Evolutionary conservation across 2,113 vertebrate species (phyloP).

Genomic region (Morone chrysops): DNA sequence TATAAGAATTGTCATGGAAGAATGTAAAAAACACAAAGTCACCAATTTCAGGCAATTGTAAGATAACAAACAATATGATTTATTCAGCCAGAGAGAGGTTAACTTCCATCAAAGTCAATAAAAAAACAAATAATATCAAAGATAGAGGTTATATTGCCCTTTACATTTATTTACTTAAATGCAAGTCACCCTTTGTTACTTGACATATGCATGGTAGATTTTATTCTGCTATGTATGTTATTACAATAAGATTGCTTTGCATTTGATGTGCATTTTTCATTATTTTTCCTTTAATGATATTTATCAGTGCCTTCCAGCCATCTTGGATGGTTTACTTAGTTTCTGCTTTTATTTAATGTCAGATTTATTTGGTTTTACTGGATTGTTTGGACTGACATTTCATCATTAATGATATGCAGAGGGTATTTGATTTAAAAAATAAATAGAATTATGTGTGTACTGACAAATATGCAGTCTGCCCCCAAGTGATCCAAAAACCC

Average conservation of each 20-base stretch:
- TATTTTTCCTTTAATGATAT: not conserved
- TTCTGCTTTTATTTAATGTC: not conserved
- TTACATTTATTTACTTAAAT: not conserved
- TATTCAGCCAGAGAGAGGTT: not conserved
- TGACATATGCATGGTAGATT: not conserved
- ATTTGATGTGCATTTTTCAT: not conserved
- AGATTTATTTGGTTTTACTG: constrained; percentile 4
- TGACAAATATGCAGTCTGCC: not conserved
- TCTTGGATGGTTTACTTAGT: not conserved
- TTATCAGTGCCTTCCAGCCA: not conserved
- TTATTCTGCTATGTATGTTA: not conserved
- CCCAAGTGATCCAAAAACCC: not conserved
- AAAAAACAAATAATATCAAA: not conserved
- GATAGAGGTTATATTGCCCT: too few species aligned
- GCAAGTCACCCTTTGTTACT: not conserved
- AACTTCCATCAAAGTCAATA: not conserved
- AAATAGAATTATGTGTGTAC: not conserved
- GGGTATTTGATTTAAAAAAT: too few species aligned
- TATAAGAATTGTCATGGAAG: too few species aligned
- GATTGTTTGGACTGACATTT: not conserved
- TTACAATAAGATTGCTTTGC: not conserved
- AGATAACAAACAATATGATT: not conserved
- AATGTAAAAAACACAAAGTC: too few species aligned
- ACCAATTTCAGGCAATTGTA: too few species aligned
- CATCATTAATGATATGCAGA: not conserved